A percentile compares a stretch with the other conserved stretches of the same genome.
phyloP scores from a whole-genome alignment of 2,888 invertebrate species.

The Scaptomyza polygonia region DNA sequence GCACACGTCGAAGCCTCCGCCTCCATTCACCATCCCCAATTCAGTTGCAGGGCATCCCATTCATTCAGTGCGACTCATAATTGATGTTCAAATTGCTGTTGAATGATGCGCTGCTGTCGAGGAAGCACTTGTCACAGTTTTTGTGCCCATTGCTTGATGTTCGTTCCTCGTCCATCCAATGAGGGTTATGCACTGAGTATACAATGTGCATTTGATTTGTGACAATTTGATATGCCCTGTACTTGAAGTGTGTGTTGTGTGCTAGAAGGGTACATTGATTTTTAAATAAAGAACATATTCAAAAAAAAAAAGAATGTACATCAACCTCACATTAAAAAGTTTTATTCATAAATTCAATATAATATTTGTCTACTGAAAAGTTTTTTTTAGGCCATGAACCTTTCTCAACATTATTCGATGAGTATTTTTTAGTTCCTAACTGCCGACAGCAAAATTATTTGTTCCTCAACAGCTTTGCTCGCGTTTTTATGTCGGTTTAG shows the following conservation, averaged over 20 bases:
- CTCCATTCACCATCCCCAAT: neutral
- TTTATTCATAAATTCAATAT: no score
- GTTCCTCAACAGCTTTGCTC: neutral
- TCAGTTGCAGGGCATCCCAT: conserved; percentile 47
- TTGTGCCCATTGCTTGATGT: conserved; percentile 40
- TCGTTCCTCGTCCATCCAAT: conserved; percentile 4
- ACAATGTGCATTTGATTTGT: conserved; percentile 31
- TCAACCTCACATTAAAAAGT: no score
- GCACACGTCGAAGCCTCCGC: conserved; percentile 37
- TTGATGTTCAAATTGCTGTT: conserved; percentile 78
- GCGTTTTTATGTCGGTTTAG: conserved; percentile 45
- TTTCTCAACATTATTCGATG: neutral
- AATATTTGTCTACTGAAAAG: no score
- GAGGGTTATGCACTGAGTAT: conserved; percentile 16
- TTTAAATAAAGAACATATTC: neutral
- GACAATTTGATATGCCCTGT: conserved; percentile 40
- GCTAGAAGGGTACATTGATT: neutral
- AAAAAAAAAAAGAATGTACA: no score
- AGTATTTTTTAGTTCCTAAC: conserved; percentile 1
- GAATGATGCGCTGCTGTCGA: conserved; percentile 66
- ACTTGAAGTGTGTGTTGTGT: no score
- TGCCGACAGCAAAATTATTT: accelerated
- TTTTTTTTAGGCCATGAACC: no score
- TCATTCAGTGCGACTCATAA: conserved; percentile 62
- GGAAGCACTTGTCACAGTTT: conserved; percentile 78